Evolutionary conservation across 2,113 vertebrate species (phyloP).

Genomic region (Protomyctophum bolini): DNA sequence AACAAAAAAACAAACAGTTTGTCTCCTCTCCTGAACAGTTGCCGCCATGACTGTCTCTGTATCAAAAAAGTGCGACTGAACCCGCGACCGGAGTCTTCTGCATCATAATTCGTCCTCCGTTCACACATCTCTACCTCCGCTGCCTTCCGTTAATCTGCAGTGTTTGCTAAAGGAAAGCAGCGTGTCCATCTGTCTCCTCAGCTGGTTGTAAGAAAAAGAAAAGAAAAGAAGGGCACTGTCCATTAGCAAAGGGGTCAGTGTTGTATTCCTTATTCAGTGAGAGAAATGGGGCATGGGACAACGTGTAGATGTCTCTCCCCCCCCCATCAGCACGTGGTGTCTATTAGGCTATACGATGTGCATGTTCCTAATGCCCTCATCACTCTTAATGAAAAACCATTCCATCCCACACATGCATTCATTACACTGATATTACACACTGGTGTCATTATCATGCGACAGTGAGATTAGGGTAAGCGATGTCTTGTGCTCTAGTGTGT

Average conservation of each 20-base stretch:
- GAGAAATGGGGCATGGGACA: constrained; percentile 17
- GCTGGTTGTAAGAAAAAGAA: too few species aligned
- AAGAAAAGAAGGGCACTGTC: constrained; percentile 20
- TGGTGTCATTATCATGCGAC: constrained; percentile 34
- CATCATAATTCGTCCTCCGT: constrained; percentile 9
- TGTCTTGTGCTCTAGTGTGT: too few species aligned
- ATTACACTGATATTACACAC: too few species aligned
- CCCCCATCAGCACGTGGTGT: constrained; percentile 18
- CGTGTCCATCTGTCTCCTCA: constrained; percentile 24
- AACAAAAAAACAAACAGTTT: too few species aligned
- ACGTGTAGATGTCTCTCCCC: constrained; percentile 19
- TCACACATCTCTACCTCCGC: constrained; percentile 19
- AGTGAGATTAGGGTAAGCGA: background rate
- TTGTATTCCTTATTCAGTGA: constrained; percentile 20
- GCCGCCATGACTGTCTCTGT: too few species aligned
- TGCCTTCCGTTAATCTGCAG: constrained; percentile 8
- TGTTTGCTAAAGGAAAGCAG: constrained; percentile 23
- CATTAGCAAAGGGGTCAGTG: constrained; percentile 11
- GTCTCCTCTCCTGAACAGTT: too few species aligned
- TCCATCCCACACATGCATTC: constrained; percentile 18
- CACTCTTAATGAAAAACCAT: constrained; percentile 38
- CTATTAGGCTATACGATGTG: constrained; percentile 22
- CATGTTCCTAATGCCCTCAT: constrained; percentile 47
- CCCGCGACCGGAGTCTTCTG: constrained; percentile 38
- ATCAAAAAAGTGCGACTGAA: too few species aligned